Percentiles rank a stretch among this genome's conserved stretches.
Conservation (phyloP, 2,888 invertebrate species). For the Machimus rusticus region DNA sequence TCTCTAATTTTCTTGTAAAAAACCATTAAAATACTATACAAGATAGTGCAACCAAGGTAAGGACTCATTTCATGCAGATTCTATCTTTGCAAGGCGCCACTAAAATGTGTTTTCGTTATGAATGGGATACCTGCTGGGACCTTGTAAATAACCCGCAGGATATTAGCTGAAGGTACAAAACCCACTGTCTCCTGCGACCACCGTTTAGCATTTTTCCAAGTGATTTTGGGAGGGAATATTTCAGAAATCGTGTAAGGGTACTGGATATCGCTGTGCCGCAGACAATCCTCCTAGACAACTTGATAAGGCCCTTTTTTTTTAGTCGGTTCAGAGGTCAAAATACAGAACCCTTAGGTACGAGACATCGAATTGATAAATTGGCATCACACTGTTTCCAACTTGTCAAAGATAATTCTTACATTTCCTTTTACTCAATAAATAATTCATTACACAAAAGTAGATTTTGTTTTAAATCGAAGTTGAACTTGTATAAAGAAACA, state of each 20-base stretch:
- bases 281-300: slow-evolving; percentile 25
- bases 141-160: slow-evolving; percentile 17
- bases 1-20: slow-evolving; percentile 21
- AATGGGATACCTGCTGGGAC: slow-evolving; percentile 21
- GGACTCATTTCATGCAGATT: slow-evolving; percentile 27
- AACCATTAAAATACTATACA: not conserved
- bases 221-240: not conserved
- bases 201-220: slow-evolving; percentile 23
- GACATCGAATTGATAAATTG: not conserved
- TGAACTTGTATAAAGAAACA: too few relatives aligned
- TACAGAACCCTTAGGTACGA: not conserved
- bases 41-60: slow-evolving; percentile 1
- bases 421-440: not conserved
- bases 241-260: not conserved
- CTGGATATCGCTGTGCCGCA: not conserved
- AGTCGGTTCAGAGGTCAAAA: not conserved
- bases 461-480: not conserved
- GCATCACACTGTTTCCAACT: not conserved
- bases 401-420: not conserved
- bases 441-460: not conserved
- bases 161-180: slow-evolving; percentile 18
- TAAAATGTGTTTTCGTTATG: not conserved
- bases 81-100: slow-evolving; percentile 27
- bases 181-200: slow-evolving; percentile 7
- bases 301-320: slow-evolving; percentile 4